Percentiles rank a stretch among this genome's conserved stretches.
These are phyloP conservation scores for Mus caroli DNA, from an alignment of 2,797 vertebrate genomes.

Conservation along the genomic window DNA sequence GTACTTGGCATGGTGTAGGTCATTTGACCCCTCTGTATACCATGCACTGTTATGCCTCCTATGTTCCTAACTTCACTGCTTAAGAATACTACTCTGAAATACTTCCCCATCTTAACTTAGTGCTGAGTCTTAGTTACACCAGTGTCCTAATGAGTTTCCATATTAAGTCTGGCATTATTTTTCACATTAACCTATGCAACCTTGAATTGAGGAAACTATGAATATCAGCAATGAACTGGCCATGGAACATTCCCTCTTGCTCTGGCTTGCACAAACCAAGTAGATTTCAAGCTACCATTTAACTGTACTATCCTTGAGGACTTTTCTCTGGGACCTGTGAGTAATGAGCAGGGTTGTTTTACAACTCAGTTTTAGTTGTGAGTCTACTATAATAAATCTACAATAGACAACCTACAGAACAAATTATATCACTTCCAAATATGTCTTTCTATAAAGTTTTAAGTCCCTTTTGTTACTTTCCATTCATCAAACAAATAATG, in stretches of 20 bases:
- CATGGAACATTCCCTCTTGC: background rate
- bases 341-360: background rate
- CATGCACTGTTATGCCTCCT: background rate
- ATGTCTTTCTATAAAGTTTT: background rate
- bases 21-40: background rate
- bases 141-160: background rate
- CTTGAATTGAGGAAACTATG: accelerated
- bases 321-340: background rate
- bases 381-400: background rate
- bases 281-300: background rate
- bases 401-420: background rate
- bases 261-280: background rate
- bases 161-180: background rate
- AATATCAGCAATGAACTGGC: background rate
- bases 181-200: background rate
- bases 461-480: background rate
- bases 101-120: background rate
- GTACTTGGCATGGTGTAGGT: background rate
- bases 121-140: background rate
- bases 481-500: background rate
- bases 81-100: background rate
- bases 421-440: background rate
- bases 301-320: background rate
- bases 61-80: background rate
- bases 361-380: background rate